A percentile compares a stretch with the other conserved stretches of the same genome.
phyloP scores from a whole-genome alignment of 2,797 vertebrate genomes.

The Neosilurus hyrtlii region DNA sequence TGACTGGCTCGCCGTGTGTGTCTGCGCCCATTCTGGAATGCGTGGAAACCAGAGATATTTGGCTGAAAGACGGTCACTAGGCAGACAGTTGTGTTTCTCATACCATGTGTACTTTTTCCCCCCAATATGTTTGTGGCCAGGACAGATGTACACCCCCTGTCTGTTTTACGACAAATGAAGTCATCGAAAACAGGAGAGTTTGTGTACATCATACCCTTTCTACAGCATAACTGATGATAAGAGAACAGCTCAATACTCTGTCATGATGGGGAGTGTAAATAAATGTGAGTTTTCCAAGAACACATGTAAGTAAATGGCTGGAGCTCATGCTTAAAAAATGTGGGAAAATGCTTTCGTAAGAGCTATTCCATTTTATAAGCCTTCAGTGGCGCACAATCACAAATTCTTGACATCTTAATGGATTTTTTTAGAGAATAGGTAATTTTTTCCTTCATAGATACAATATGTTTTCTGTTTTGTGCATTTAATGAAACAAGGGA shows the following conservation, averaged over 20 bases:
- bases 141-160: not conserved
- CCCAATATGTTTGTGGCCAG: conserved; percentile 17
- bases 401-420: too few species aligned
- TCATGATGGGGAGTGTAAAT: not conserved
- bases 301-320: not conserved
- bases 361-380: not conserved
- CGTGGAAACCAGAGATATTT: conserved; percentile 31
- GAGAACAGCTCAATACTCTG: not conserved
- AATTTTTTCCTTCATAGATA: not conserved
- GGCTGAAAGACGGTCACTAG: conserved; percentile 26
- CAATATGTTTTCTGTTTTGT: not conserved
- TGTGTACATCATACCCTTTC: not conserved
- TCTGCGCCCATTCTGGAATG: conserved; percentile 23
- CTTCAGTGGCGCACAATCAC: not conserved
- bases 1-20: conserved; percentile 48
- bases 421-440: not conserved
- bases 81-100: conserved; percentile 27
- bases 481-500: not conserved
- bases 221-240: not conserved
- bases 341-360: not conserved
- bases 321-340: not conserved
- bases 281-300: not conserved
- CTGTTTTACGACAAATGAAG: not conserved
- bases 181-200: not conserved
- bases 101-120: not conserved